phyloP scores from a whole-genome alignment of 2,797 vertebrate species.

The Lacerta viridis region DNA sequence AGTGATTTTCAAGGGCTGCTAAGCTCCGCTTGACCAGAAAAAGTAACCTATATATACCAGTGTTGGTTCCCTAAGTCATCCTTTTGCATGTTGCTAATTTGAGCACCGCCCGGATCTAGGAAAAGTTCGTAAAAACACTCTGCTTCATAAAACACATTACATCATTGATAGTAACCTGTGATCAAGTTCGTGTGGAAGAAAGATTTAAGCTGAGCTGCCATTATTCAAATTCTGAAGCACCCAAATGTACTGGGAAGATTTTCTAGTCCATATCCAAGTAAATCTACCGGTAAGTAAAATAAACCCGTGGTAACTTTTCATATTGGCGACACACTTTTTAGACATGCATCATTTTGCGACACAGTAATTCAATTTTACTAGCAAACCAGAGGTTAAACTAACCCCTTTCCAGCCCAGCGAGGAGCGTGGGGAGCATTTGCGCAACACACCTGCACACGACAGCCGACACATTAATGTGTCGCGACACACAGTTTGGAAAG shows the following conservation, averaged over 20 bases:
- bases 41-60: slow-evolving; percentile 20
- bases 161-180: not conserved
- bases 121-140: slow-evolving; percentile 9
- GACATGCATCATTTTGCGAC: no score
- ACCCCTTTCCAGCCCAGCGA: no score
- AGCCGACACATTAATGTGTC: no score
- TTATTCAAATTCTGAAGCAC: not conserved
- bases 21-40: not conserved
- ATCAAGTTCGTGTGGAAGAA: not conserved
- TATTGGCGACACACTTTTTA: no score
- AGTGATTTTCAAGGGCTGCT: not conserved
- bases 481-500: no score
- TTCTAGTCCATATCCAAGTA: no score
- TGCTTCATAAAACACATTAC: not conserved
- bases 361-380: no score
- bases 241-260: not conserved
- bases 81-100: not conserved
- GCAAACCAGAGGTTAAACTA: no score
- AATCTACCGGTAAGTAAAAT: no score
- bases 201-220: not conserved
- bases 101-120: slow-evolving; percentile 22
- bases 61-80: slow-evolving; percentile 8
- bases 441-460: no score
- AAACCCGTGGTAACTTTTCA: not conserved
- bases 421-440: no score